Evolutionary conservation across 1,140 invertebrate species (phyloP).

Genomic region (Tachypleus tridentatus): DNA sequence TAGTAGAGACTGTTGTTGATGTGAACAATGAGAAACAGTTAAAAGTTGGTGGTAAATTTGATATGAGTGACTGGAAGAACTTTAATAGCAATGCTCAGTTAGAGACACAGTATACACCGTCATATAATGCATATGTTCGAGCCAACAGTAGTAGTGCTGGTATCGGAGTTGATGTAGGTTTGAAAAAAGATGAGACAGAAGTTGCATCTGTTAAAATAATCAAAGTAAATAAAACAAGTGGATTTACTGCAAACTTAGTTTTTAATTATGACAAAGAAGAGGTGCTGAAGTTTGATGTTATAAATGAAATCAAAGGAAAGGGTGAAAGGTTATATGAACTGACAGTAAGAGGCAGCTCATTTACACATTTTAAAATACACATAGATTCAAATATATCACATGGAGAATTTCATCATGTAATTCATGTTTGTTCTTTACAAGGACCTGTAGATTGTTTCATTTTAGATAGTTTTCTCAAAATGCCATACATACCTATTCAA

Average conservation of each 20-base stretch:
- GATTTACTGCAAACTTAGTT: slow-evolving; percentile 11
- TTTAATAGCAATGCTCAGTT: background rate
- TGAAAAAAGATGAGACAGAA: background rate
- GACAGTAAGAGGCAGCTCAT: too few species aligned
- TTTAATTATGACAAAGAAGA: slow-evolving; percentile 15
- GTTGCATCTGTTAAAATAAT: too few species aligned
- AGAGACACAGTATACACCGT: background rate
- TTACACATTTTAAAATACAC: too few species aligned
- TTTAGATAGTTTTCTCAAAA: too few species aligned
- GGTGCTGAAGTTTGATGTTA: slow-evolving; percentile 2
- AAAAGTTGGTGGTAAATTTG: background rate
- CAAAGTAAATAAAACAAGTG: slow-evolving; percentile 9
- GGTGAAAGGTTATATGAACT: background rate
- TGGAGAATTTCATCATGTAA: too few species aligned
- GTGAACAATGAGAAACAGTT: background rate
- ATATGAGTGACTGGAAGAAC: background rate
- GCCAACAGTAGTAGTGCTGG: background rate
- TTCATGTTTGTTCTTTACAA: too few species aligned
- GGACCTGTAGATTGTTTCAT: too few species aligned
- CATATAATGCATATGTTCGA: background rate
- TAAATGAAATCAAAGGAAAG: slow-evolving; percentile 10
- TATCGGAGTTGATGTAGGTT: background rate
- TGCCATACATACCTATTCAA: too few species aligned
- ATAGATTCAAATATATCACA: too few species aligned
- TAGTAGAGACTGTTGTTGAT: too few species aligned